These are phyloP conservation scores for Hypercompe scribonia DNA, from an alignment of 2,888 invertebrate genomes.

Conservation along the genomic window DNA sequence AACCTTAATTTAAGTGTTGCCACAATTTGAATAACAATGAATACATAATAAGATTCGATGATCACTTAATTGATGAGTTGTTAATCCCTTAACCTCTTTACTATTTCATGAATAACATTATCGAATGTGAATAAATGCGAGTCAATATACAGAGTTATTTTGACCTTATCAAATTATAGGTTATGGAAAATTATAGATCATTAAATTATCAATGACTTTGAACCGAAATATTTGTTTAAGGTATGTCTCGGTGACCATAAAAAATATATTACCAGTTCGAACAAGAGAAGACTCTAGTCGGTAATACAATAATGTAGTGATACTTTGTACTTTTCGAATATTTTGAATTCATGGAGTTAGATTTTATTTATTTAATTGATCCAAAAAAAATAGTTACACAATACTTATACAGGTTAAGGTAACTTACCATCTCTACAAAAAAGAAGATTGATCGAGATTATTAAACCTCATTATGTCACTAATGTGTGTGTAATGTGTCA, in stretches of 20 bases:
- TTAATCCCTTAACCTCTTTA: constrained; percentile 65
- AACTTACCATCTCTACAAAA: too few relatives aligned
- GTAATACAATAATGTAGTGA: constrained; percentile 17
- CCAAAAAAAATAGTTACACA: too few relatives aligned
- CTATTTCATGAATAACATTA: constrained; percentile 66
- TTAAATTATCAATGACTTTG: constrained; percentile 13
- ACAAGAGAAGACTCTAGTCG: neutral
- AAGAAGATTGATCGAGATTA: too few relatives aligned
- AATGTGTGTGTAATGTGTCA: too few relatives aligned
- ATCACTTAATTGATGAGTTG: constrained; percentile 61
- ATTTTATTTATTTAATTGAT: too few relatives aligned
- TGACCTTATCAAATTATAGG: constrained; percentile 16
- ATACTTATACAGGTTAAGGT: too few relatives aligned
- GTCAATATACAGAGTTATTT: constrained; percentile 4
- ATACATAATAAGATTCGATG: constrained; percentile 68
- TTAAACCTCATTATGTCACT: too few relatives aligned
- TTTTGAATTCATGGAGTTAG: too few relatives aligned
- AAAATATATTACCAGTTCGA: neutral
- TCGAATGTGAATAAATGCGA: constrained; percentile 14
- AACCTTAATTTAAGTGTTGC: constrained; percentile 68
- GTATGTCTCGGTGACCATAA: neutral
- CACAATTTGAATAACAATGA: constrained; percentile 71
- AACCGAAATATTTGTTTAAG: constrained; percentile 13
- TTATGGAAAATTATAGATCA: constrained; percentile 20
- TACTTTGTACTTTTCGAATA: too few relatives aligned